Evolutionary conservation across 2,113 vertebrate species (phyloP).

Genomic region (Corydoras maculifer): DNA sequence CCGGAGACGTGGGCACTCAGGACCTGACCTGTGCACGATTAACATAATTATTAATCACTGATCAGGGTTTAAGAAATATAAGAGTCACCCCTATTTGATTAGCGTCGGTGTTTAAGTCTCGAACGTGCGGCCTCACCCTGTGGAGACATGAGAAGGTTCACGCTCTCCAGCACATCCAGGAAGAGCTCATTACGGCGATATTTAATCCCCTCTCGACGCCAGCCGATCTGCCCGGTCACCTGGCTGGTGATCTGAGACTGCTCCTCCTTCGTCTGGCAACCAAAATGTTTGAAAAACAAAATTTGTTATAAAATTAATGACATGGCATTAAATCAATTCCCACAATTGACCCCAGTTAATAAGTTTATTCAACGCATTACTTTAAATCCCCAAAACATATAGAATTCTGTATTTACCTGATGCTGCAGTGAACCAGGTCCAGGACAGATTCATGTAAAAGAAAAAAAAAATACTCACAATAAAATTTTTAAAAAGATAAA

Average conservation of each 20-base stretch:
- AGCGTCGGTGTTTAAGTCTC: too few relatives aligned
- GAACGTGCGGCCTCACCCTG: slow-evolving; percentile 70
- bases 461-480: neutral
- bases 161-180: slow-evolving; percentile 95
- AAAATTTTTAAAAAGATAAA: too few relatives aligned
- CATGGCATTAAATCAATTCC: too few relatives aligned
- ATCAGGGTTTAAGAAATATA: too few relatives aligned
- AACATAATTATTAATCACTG: neutral
- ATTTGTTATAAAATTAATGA: neutral
- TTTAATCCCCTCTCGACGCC: slow-evolving; percentile 97
- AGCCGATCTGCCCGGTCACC: slow-evolving; percentile 97
- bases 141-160: slow-evolving; percentile 97
- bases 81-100: too few relatives aligned
- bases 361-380: too few relatives aligned
- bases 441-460: slow-evolving; percentile 7
- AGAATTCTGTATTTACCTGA: slow-evolving; percentile 52
- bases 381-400: neutral
- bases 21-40: slow-evolving; percentile 78
- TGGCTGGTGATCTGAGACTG: slow-evolving; percentile 99
- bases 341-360: too few relatives aligned
- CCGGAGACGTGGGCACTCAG: slow-evolving; percentile 96
- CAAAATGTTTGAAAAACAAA: neutral
- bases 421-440: slow-evolving; percentile 51
- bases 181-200: slow-evolving; percentile 98
- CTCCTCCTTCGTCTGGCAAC: slow-evolving; percentile 91